Percentiles rank a stretch among this genome's conserved stretches.
Conservation (phyloP, 53 echinoderm and acorn worm species). For the Luidia sarsii region DNA sequence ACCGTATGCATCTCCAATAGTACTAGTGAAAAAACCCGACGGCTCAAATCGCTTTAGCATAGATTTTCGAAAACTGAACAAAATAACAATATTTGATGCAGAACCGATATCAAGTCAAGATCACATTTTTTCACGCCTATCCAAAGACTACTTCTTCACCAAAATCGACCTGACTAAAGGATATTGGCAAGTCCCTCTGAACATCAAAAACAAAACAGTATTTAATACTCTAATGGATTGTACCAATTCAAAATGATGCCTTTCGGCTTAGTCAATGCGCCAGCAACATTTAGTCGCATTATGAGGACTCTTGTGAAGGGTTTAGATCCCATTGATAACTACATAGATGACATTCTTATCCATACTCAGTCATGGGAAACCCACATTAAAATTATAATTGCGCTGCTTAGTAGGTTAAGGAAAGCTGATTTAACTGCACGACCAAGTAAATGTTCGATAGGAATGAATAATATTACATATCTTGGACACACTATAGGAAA, state of each 20-base stretch:
- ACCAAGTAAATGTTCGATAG: conserved; percentile 37
- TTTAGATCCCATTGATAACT: background rate
- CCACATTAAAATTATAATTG: background rate
- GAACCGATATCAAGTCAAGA: conserved; percentile 25
- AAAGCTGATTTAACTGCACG: too few relatives aligned
- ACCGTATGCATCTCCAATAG: conserved; percentile 22
- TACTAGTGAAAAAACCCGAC: conserved; percentile 18
- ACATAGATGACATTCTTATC: conserved; percentile 28
- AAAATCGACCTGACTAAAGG: conserved; percentile 5
- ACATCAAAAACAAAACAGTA: background rate
- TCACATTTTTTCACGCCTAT: background rate
- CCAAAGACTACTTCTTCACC: conserved; percentile 8
- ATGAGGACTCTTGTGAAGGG: background rate
- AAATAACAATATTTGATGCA: too few relatives aligned
- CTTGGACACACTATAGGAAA: conserved; percentile 51
- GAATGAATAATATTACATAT: conserved; percentile 47
- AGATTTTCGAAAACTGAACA: conserved; percentile 7
- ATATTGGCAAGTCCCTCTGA: conserved; percentile 27
- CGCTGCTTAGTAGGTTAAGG: too few relatives aligned
- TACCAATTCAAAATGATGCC: background rate
- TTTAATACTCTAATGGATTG: conserved; percentile 1
- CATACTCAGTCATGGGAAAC: conserved; percentile 18
- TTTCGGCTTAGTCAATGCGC: conserved; percentile 21
- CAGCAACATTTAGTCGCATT: conserved; percentile 21
- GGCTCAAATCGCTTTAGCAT: conserved; percentile 19